Conservation (phyloP, 2,797 vertebrate species). For the Knipowitschia caucasica region DNA sequence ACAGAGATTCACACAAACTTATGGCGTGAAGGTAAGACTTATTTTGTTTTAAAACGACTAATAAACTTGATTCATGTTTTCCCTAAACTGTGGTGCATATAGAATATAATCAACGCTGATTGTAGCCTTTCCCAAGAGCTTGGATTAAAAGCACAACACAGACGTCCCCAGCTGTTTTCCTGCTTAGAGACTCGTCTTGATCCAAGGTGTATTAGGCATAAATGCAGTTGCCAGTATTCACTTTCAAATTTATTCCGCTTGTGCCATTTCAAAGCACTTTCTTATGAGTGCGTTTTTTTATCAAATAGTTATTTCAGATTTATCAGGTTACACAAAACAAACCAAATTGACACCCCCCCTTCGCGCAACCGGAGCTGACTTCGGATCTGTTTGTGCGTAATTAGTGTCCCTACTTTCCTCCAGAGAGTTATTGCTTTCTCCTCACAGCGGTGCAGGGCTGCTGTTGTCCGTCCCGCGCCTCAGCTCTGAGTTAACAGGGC, state of each 20-base stretch:
- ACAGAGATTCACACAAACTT: conserved; percentile 62
- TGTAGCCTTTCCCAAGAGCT: neutral
- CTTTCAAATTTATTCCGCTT: conserved; percentile 28
- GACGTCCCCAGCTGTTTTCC: neutral
- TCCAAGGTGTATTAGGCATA: conserved; percentile 19
- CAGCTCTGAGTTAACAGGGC: conserved; percentile 18
- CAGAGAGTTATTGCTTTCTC: conserved; percentile 16
- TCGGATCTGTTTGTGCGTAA: conserved; percentile 36
- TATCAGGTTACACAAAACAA: neutral
- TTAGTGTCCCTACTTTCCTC: conserved; percentile 23
- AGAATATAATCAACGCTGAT: neutral
- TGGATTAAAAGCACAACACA: neutral
- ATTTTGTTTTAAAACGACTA: neutral
- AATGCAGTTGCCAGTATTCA: conserved; percentile 17
- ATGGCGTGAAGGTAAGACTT: conserved; percentile 78
- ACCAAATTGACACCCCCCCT: neutral
- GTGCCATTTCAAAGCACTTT: neutral
- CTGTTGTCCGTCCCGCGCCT: conserved; percentile 6
- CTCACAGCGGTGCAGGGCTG: conserved; percentile 15
- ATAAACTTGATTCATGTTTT: conserved; percentile 22
- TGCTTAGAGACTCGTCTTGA: neutral
- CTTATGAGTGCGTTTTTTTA: neutral
- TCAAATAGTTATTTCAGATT: neutral
- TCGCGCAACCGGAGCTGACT: conserved; percentile 18
- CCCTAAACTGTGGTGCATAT: neutral